These are phyloP conservation scores for Ormyrus thymus DNA, from an alignment of 2,888 invertebrate species.

Conservation along the genomic window DNA sequence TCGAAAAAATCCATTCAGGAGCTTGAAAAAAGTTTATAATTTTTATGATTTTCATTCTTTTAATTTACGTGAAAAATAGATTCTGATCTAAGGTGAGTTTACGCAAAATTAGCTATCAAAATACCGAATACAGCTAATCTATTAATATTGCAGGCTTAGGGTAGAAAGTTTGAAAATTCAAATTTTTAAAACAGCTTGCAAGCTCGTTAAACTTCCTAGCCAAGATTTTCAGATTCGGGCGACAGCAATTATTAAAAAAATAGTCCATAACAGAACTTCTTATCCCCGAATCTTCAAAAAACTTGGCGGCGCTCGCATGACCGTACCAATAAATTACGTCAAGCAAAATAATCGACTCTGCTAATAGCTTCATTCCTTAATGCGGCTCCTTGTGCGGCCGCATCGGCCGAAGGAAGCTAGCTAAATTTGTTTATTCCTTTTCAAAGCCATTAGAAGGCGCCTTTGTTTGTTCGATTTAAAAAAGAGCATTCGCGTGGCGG, in stretches of 20 bases:
- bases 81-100: too few relatives aligned
- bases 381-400: background rate
- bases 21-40: too few relatives aligned
- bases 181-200: background rate
- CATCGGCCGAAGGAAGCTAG: background rate
- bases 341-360: conserved; percentile 12
- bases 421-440: conserved; percentile 27
- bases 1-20: too few relatives aligned
- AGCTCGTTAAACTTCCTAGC: conserved; percentile 2
- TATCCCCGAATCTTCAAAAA: conserved; percentile 24
- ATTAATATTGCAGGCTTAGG: too few relatives aligned
- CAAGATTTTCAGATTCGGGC: conserved; percentile 33
- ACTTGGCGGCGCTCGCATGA: conserved; percentile 10
- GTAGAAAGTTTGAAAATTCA: too few relatives aligned
- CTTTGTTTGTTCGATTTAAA: conserved; percentile 50
- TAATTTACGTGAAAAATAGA: too few relatives aligned
- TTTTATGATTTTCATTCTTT: too few relatives aligned
- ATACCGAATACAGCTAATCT: too few relatives aligned
- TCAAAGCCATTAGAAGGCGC: conserved; percentile 9
- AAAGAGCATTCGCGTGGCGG: conserved; percentile 48
- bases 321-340: conserved; percentile 13
- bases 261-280: conserved; percentile 23
- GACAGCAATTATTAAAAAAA: conserved; percentile 17
- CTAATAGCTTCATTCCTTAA: conserved; percentile 31
- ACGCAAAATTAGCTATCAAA: too few relatives aligned